Conservation (phyloP, 2,888 invertebrate genomes). For the Ophion slaviceki region DNA sequence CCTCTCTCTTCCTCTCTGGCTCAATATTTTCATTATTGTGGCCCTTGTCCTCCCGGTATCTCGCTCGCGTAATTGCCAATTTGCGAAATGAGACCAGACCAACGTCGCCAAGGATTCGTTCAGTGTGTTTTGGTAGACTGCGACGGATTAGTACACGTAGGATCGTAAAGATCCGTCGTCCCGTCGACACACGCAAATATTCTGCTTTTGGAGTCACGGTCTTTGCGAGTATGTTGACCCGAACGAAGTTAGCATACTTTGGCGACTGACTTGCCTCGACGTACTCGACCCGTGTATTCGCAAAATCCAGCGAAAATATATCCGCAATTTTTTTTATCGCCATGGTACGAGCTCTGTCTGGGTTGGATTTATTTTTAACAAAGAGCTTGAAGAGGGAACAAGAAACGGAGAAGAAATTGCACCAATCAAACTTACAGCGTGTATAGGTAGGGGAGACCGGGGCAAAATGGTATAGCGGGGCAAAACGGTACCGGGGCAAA, state of each 20-base stretch:
- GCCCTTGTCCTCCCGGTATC: slow-evolving; percentile 56
- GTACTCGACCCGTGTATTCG: slow-evolving; percentile 11
- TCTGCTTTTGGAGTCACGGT: not conserved
- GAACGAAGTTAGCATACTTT: slow-evolving; percentile 26
- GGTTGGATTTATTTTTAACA: slow-evolving; percentile 12
- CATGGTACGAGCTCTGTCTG: not conserved
- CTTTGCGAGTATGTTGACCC: slow-evolving; percentile 22
- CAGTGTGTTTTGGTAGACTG: slow-evolving; percentile 17
- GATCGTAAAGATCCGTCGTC: slow-evolving; percentile 34
- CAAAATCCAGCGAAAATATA: not conserved
- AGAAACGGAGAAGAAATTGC: slow-evolving; percentile 17
- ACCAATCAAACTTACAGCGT: slow-evolving; percentile 38
- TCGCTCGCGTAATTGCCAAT: slow-evolving; percentile 72
- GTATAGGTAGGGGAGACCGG: too few species aligned
- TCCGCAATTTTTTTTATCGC: slow-evolving; percentile 26
- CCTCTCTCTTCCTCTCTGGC: slow-evolving; percentile 13
- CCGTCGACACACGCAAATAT: not conserved
- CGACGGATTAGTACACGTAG: slow-evolving; percentile 23
- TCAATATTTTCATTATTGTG: slow-evolving; percentile 25
- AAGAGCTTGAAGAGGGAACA: slow-evolving; percentile 5
- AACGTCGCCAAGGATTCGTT: slow-evolving; percentile 26
- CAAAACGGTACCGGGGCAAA: too few species aligned
- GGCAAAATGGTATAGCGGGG: too few species aligned
- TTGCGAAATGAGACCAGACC: slow-evolving; percentile 66
- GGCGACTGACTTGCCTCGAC: too few species aligned